phyloP scores from a whole-genome alignment of 1,140 invertebrate genomes.

The Drosophila grimshawi region DNA sequence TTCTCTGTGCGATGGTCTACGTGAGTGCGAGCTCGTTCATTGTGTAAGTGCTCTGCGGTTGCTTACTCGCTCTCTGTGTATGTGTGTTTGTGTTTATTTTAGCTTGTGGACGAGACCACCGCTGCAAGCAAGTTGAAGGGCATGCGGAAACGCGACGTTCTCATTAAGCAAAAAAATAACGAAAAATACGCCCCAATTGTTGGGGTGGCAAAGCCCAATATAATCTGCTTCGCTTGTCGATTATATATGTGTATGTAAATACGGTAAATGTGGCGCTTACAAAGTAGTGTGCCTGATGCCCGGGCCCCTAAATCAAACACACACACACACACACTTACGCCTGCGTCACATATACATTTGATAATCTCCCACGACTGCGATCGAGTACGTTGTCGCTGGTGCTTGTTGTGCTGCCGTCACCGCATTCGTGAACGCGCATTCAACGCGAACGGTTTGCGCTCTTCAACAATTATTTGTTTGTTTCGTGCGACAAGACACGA shows the following conservation, averaged over 20 bases:
- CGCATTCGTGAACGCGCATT: slow-evolving; percentile 54
- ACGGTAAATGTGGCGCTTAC: slow-evolving; percentile 41
- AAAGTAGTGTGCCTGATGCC: slow-evolving; percentile 26
- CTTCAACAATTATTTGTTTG: slow-evolving; percentile 17
- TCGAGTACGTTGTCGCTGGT: slow-evolving; percentile 23
- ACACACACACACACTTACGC: slow-evolving; percentile 1
- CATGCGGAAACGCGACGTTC: slow-evolving; percentile 39
- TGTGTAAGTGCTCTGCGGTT: slow-evolving; percentile 40
- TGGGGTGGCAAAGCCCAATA: slow-evolving; percentile 2
- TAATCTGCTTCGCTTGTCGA: slow-evolving; percentile 28
- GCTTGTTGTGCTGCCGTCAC: slow-evolving; percentile 1
- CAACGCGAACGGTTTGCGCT: slow-evolving; percentile 51
- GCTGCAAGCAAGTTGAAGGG: slow-evolving; percentile 62
- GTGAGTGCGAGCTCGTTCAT: slow-evolving; percentile 72
- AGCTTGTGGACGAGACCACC: slow-evolving; percentile 25
- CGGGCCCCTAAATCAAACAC: slow-evolving; percentile 20
- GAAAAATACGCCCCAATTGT: slow-evolving; percentile 21
- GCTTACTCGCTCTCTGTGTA: slow-evolving; percentile 38
- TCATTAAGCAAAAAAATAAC: not conserved
- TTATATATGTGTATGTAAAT: slow-evolving; percentile 28
- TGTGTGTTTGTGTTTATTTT: slow-evolving; percentile 59
- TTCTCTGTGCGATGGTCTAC: slow-evolving; percentile 56
- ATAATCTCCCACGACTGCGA: slow-evolving; percentile 22
- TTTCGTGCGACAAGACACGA: slow-evolving; percentile 52
- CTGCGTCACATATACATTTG: slow-evolving; percentile 1